Evolutionary conservation across 2,888 invertebrate genomes (phyloP), one percentile per base, ranked within the genome.

Genomic region (Nymphalis urticae): DNA sequence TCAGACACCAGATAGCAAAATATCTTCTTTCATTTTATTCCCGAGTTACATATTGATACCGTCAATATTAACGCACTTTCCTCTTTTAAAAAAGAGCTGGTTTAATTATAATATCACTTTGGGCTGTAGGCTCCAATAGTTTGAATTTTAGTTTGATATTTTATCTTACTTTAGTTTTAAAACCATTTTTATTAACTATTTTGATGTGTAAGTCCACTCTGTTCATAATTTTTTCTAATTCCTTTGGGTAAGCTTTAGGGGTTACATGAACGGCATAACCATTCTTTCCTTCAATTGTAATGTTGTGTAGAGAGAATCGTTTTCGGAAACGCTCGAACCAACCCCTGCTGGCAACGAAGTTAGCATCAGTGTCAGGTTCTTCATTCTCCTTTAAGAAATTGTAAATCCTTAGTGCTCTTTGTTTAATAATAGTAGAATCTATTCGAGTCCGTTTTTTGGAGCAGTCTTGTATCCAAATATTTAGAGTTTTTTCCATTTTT

Each of bases 301-400:
- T 51, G 10, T 36, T 64, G 8, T 68, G 7, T 21, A 63, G 53
- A 17, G 62, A 53, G 13, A 50, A 50, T n/a, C 62, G 32, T 53
- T 50, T 63, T 42, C 50, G 17, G 53, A 63, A 63, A 42, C 62
- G 51, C 21, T 63, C 62, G 24, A 63, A 63, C 62, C 62, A 63
- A 16, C 62, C 62, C 10, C 53, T 17, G 53, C 62, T 63, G 19
- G 51, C 36, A 19, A 51, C 48, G 36, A 63, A 63, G n/a, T 19
- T 63, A 10, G 62, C 51, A 24, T 48, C 50, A 42, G 62, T 32
- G 21, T 48, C 16, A 36, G 53, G 24, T 53, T 51, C 36, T 53
- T 48, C 50, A 32, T 53, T 53, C 36, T 63, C 36, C 16, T 63
- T 50, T 42, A 63, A 51, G 53, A 53, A 42, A 50, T 51, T 42